Base-by-base conservation (phyloP, 2,113 vertebrate genomes). In the Chaetorhynchus papuensis region DNA sequence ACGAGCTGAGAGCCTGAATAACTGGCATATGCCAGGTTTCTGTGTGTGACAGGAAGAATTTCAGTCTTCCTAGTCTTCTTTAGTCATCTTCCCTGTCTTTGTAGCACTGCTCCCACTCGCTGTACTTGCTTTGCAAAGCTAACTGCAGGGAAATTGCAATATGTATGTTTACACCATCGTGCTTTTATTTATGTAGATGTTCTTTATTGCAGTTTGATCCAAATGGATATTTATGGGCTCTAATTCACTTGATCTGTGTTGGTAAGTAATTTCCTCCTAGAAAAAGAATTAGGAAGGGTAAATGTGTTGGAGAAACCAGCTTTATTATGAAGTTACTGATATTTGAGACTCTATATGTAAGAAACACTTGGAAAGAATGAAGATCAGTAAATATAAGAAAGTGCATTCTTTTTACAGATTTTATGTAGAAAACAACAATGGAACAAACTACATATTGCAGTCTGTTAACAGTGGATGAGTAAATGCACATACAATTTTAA, bases 161-260 rank as follows among this genome's bases (percentile, higher is more conserved):
- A 16, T 1, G 1, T 57, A 1, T 44, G 13, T 77, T 70, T 77
- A 63, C 10, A 2, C 49, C 33, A 52, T 56, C 0, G 1, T 81
- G 76, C 15, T 56, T 70, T 59, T 33, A 53, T 95, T 89, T 81
- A 94, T 66, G 44, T 78, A 49, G 60, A 70, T 83, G 37, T 95
- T 96, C 44, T 97, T 66, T 93, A 42, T 98, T 98, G 60, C 97
- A 99, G 99, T 99, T 99, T 97, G 98, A 99, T 97, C 84, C 89
- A 75, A 97, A 97, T 1, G 98, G 98, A 85, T 99, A 99, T 97
- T 96, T 98, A 41, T 99, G 99, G 99, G 99, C 98, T 47, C 41
- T 98, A 15, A 94, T 98, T 94, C 99, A 99, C 83, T 97, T 99
- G 66, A 22, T 97, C 92, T 99, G 99, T 94, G 96, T 98, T 72